A percentile compares a stretch with the other conserved stretches of the same genome.
Evolutionary conservation across 2,888 invertebrate genomes (phyloP).

Genomic region (Cerastoderma edule): DNA sequence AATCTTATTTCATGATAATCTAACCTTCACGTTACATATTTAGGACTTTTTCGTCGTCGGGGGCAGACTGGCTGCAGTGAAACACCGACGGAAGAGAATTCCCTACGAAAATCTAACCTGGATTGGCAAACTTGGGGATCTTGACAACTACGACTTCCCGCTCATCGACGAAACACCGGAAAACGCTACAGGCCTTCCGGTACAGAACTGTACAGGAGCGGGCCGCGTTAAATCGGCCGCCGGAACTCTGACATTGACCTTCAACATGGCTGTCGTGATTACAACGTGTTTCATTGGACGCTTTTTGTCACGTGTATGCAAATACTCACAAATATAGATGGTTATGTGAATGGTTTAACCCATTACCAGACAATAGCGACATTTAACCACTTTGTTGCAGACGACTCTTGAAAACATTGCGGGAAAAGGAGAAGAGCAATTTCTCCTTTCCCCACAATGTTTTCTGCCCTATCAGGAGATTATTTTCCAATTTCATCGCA

Average conservation of each 20-base stretch:
- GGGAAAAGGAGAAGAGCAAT: too few relatives aligned
- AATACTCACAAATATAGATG: too few relatives aligned
- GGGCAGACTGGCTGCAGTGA: neutral
- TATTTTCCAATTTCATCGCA: too few relatives aligned
- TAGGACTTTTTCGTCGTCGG: constrained; percentile 10
- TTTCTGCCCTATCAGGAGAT: too few relatives aligned
- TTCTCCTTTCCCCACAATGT: too few relatives aligned
- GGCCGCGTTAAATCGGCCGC: neutral
- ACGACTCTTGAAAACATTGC: too few relatives aligned
- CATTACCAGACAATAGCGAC: too few relatives aligned
- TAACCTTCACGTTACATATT: too few relatives aligned
- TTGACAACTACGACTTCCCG: neutral
- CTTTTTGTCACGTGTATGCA: constrained; percentile 2
- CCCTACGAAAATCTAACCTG: constrained; percentile 6
- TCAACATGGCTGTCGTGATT: neutral
- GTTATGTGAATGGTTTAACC: too few relatives aligned
- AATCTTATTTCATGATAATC: too few relatives aligned
- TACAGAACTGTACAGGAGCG: constrained; percentile 7
- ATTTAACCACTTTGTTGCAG: too few relatives aligned
- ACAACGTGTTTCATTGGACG: neutral
- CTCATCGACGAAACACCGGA: neutral
- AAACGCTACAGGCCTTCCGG: neutral
- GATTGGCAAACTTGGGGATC: neutral
- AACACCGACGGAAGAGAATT: neutral
- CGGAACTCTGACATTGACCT: neutral